Evolutionary conservation across 1,140 invertebrate genomes (phyloP).

Genomic region (Cotesia chilonis): DNA sequence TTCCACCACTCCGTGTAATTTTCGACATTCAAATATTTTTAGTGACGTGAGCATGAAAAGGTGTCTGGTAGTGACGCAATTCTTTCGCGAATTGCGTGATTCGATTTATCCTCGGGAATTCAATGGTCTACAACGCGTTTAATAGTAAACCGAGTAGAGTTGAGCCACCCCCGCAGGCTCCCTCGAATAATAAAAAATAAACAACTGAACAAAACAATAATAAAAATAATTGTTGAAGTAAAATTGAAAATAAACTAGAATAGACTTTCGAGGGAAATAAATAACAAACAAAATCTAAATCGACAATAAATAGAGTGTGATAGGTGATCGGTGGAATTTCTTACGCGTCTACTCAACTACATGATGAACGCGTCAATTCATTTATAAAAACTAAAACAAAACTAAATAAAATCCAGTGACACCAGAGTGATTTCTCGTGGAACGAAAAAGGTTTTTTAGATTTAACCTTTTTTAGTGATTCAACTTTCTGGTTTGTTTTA

Average conservation of each 20-base stretch:
- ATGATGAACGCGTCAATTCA: conserved; percentile 24
- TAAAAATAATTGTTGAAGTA: neutral
- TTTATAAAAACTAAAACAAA: neutral
- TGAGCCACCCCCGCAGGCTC: no score
- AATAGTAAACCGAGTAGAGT: conserved; percentile 1
- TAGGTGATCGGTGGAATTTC: no score
- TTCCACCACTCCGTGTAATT: neutral
- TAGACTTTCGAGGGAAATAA: no score
- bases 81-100: conserved; percentile 13
- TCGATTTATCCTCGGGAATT: conserved; percentile 9
- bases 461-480: no score
- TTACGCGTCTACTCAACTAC: neutral
- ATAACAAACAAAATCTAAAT: no score
- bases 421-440: no score
- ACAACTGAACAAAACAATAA: neutral
- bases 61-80: conserved; percentile 10
- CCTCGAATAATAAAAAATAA: neutral
- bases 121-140: neutral
- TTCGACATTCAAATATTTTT: conserved; percentile 11
- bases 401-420: no score
- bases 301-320: no score
- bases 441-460: neutral
- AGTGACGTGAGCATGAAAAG: conserved; percentile 8
- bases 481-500: no score
- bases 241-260: no score